These are phyloP conservation scores for Dione juno DNA, from an alignment of 2,888 invertebrate species.

Conservation along the genomic window DNA sequence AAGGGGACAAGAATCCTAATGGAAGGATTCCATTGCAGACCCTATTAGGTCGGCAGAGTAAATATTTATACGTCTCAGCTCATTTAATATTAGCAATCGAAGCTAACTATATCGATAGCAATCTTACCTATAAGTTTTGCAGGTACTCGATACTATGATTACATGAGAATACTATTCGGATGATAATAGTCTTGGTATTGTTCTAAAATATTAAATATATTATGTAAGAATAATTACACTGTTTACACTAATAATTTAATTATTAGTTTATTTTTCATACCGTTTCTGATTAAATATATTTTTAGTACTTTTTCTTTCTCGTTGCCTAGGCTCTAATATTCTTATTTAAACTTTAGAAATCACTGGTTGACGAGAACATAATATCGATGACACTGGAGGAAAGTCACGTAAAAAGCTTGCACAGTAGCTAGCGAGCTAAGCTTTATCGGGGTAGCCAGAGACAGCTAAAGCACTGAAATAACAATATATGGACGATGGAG, in stretches of 20 bases:
- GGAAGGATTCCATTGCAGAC: slow-evolving; percentile 33
- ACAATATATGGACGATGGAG: too few species aligned
- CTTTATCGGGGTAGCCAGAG: too few species aligned
- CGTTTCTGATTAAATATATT: neutral
- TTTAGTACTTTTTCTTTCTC: neutral
- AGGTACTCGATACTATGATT: neutral
- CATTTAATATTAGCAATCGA: slow-evolving; percentile 33
- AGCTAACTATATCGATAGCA: slow-evolving; percentile 1
- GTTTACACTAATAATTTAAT: too few species aligned
- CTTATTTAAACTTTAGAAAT: too few species aligned
- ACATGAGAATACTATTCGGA: neutral
- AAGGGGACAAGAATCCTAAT: slow-evolving; percentile 29
- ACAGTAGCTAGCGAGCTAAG: too few species aligned
- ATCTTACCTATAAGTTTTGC: neutral
- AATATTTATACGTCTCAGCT: slow-evolving; percentile 33
- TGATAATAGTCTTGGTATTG: neutral
- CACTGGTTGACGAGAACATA: too few species aligned
- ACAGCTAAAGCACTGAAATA: too few species aligned
- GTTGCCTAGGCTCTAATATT: too few species aligned
- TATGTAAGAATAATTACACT: too few species aligned
- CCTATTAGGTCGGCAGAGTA: slow-evolving; percentile 30
- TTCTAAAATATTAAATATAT: neutral
- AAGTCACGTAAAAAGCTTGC: too few species aligned
- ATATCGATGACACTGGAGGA: too few species aligned
- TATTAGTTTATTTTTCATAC: neutral